These are phyloP conservation scores for Riptortus pedestris DNA, from an alignment of 1,140 invertebrate species.

Conservation along the genomic window DNA sequence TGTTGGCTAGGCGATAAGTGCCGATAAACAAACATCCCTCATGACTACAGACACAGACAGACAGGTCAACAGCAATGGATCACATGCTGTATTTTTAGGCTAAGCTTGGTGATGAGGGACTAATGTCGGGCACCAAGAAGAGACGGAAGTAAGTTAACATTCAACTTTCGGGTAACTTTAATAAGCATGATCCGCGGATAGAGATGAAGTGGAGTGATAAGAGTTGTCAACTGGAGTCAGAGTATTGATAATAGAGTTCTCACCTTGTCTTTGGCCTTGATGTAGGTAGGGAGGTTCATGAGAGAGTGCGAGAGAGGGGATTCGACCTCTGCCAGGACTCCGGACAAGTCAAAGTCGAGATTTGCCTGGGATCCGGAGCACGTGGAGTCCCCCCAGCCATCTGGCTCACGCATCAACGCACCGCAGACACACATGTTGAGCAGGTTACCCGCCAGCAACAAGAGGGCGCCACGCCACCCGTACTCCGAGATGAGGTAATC, in stretches of 20 bases:
- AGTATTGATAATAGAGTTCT: too few relatives aligned
- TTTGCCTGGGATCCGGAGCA: constrained; percentile 37
- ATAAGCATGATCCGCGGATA: too few relatives aligned
- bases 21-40: too few relatives aligned
- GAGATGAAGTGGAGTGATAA: too few relatives aligned
- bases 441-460: constrained; percentile 71
- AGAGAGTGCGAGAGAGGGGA: constrained; percentile 44
- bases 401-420: constrained; percentile 74
- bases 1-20: too few relatives aligned
- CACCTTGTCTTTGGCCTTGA: constrained; percentile 57
- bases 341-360: constrained; percentile 24
- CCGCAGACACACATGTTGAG: constrained; percentile 83
- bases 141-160: too few relatives aligned
- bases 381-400: constrained; percentile 50
- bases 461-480: constrained; percentile 76
- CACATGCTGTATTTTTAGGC: too few relatives aligned
- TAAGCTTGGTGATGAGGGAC: too few relatives aligned
- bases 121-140: neutral
- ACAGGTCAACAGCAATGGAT: too few relatives aligned
- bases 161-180: too few relatives aligned
- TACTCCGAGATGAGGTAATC: constrained; percentile 61
- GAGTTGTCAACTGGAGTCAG: too few relatives aligned
- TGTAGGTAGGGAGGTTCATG: constrained; percentile 61
- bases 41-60: too few relatives aligned
- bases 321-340: constrained; percentile 35